A percentile compares a stretch with the other conserved stretches of the same genome.
phyloP scores from a whole-genome alignment of 2,797 vertebrate species.

The Lophotriccus pileatus region DNA sequence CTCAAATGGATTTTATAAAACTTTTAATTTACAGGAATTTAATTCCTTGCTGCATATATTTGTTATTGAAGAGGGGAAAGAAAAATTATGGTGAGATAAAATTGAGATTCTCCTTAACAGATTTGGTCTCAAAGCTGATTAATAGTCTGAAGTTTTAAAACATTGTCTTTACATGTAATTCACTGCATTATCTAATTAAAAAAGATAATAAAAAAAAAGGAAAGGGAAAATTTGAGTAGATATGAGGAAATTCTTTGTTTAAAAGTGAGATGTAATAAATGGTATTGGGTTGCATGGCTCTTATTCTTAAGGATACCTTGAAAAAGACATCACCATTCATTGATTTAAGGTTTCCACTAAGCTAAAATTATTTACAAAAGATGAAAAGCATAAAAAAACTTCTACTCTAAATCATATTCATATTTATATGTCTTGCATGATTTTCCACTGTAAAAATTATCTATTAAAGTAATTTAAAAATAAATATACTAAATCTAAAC shows the following conservation, averaged over 20 bases:
- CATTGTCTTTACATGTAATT: neutral
- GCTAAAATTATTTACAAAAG: neutral
- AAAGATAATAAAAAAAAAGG: neutral
- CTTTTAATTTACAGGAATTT: neutral
- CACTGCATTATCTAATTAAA: neutral
- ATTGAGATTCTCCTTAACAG: neutral
- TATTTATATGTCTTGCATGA: neutral
- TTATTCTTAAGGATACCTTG: neutral
- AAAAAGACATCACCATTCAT: neutral
- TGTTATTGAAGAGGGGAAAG: neutral
- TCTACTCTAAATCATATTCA: neutral
- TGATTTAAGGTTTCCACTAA: neutral
- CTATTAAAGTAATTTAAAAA: neutral
- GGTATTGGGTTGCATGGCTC: neutral
- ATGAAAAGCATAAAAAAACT: neutral
- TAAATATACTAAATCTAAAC: neutral
- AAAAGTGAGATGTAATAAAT: neutral
- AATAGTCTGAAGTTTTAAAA: neutral
- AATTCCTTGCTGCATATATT: neutral
- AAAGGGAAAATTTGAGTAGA: neutral
- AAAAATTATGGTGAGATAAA: neutral
- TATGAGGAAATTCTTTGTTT: neutral
- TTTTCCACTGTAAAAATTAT: neutral
- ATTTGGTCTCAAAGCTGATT: neutral
- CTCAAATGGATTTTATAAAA: neutral